Conservation (phyloP, 2,888 invertebrate genomes). For the Conomelus anceps region DNA sequence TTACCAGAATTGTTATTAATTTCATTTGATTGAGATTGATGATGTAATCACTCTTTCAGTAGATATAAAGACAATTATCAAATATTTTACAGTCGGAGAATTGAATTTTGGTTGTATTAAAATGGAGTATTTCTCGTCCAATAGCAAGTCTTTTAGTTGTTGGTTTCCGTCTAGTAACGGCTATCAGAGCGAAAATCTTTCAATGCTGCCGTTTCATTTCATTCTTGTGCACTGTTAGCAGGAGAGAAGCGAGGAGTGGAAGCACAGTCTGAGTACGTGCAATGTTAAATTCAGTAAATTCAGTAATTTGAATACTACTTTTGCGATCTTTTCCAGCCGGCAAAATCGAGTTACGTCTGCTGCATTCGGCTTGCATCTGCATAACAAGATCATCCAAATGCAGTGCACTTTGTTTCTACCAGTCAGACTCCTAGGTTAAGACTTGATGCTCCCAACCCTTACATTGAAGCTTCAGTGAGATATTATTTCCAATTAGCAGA, state of each 20-base stretch:
- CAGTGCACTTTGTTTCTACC: neutral
- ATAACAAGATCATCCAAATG: neutral
- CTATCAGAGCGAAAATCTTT: neutral
- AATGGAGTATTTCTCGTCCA: neutral
- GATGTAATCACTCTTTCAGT: too few species aligned
- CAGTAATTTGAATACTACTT: neutral
- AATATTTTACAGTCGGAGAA: too few species aligned
- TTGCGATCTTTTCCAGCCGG: neutral
- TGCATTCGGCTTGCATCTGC: neutral
- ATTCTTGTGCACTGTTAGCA: neutral
- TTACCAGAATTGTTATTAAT: too few species aligned
- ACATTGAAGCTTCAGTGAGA: too few species aligned
- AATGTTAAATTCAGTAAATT: neutral
- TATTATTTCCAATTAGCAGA: too few species aligned
- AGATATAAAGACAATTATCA: too few species aligned
- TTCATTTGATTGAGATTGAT: too few species aligned
- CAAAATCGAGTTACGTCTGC: neutral
- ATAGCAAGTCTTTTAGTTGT: neutral
- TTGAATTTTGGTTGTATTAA: too few species aligned
- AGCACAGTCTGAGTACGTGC: neutral
- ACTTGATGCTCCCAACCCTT: neutral
- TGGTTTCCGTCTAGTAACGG: neutral
- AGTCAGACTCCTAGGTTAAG: neutral
- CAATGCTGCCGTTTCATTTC: neutral
- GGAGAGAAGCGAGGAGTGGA: neutral